phyloP scores from a whole-genome alignment of 2,888 invertebrate species.

The Hydrotaea cyrtoneurina region DNA sequence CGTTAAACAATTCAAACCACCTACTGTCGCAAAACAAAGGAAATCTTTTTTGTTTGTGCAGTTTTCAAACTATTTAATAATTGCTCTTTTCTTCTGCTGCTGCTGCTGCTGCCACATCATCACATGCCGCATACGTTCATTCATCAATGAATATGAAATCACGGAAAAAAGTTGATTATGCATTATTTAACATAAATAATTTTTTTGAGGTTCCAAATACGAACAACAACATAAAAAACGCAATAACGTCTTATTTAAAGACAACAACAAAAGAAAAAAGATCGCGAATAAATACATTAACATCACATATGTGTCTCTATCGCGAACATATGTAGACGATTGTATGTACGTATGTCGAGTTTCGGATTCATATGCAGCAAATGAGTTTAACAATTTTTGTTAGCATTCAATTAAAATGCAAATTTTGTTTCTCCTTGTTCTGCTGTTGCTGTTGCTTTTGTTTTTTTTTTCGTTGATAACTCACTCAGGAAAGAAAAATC shows the following conservation, averaged over 20 bases:
- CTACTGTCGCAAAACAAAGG: slow-evolving; percentile 33
- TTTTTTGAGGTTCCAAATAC: neutral
- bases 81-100: slow-evolving; percentile 49
- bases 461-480: slow-evolving; percentile 29
- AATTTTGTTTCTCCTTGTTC: slow-evolving; percentile 32
- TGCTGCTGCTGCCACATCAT: neutral
- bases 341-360: neutral
- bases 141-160: slow-evolving; percentile 59
- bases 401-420: slow-evolving; percentile 65
- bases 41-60: neutral
- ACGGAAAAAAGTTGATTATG: slow-evolving; percentile 56
- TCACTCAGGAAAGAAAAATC: slow-evolving; percentile 1
- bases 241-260: neutral
- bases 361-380: slow-evolving; percentile 22
- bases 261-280: neutral
- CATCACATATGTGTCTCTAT: slow-evolving; percentile 8
- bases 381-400: slow-evolving; percentile 12
- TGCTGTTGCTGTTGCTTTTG: neutral
- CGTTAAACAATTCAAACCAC: neutral
- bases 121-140: slow-evolving; percentile 18
- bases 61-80: slow-evolving; percentile 60
- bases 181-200: slow-evolving; percentile 63
- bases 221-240: neutral
- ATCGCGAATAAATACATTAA: slow-evolving; percentile 8
- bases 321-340: neutral